These are phyloP conservation scores for Sebastes oblongus DNA, from an alignment of 2,797 vertebrate genomes.

Conservation along the genomic window DNA sequence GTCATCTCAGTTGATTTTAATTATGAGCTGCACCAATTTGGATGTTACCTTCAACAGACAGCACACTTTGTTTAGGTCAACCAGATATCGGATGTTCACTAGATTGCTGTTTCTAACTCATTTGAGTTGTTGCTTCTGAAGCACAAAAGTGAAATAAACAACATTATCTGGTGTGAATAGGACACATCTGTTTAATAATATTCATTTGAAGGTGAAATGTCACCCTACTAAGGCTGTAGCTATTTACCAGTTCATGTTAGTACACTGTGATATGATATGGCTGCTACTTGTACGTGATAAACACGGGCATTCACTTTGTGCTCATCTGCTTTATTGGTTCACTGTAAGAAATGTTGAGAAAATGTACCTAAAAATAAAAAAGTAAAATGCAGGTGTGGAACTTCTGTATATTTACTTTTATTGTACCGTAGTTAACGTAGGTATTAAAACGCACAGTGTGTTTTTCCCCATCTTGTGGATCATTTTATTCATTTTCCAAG, in stretches of 20 bases:
- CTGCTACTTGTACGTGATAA: neutral
- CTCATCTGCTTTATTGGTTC: neutral
- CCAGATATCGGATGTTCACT: neutral
- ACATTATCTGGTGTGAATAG: neutral
- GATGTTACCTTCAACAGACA: neutral
- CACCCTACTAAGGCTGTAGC: neutral
- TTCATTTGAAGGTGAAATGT: neutral
- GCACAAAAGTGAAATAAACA: neutral
- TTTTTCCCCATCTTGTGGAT: neutral
- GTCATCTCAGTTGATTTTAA: constrained; percentile 12
- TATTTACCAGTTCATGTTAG: neutral
- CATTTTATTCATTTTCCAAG: neutral
- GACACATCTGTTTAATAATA: neutral
- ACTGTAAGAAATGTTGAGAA: neutral
- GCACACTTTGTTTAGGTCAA: neutral
- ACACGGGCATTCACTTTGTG: neutral
- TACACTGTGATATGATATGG: neutral
- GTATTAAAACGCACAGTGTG: neutral
- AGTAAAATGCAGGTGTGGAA: neutral
- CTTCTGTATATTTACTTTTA: neutral
- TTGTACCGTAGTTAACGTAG: rapidly evolving
- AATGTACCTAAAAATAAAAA: neutral
- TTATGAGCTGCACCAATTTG: neutral
- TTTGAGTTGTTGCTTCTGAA: neutral
- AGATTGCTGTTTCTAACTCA: neutral